These are phyloP conservation scores for Trematocara nigrifrons DNA, from an alignment of 2,113 vertebrate genomes.

Conservation along the genomic window DNA sequence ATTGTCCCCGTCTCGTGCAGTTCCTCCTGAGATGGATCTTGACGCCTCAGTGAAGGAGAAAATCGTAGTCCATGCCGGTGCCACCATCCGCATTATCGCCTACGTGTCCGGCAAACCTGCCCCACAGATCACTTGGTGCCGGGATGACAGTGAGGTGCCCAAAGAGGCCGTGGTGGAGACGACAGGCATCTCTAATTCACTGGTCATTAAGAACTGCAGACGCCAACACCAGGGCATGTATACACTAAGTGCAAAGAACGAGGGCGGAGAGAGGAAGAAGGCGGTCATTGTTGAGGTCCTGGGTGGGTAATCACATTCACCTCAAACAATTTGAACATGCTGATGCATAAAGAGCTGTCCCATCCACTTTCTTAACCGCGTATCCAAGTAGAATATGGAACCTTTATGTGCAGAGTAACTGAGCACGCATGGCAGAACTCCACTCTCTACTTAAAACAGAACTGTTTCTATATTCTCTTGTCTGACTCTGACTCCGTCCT, in stretches of 20 bases:
- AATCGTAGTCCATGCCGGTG: constrained; percentile 95
- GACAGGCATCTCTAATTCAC: constrained; percentile 91
- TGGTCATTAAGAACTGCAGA: constrained; percentile 93
- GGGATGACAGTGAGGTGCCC: constrained; percentile 84
- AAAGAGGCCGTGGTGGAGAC: constrained; percentile 88
- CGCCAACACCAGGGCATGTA: constrained; percentile 93
- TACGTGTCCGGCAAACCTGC: constrained; percentile 95
- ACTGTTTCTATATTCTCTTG: not conserved
- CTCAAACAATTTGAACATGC: not conserved
- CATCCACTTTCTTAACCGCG: not conserved
- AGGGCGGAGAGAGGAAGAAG: constrained; percentile 92
- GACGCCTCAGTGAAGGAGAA: constrained; percentile 93
- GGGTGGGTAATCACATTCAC: constrained; percentile 71
- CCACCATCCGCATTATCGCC: constrained; percentile 92
- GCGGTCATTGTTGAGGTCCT: constrained; percentile 94
- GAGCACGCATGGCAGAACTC: not conserved
- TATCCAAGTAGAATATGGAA: not conserved
- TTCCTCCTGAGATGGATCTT: constrained; percentile 89
- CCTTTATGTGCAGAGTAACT: not conserved
- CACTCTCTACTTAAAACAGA: not conserved
- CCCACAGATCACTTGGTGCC: constrained; percentile 85
- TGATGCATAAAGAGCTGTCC: not conserved
- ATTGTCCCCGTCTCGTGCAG: constrained; percentile 51
- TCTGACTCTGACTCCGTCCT: not conserved
- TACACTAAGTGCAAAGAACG: constrained; percentile 92